Evolutionary conservation across 2,888 invertebrate genomes (phyloP).

Genomic region (Metopia argyrocephala): DNA sequence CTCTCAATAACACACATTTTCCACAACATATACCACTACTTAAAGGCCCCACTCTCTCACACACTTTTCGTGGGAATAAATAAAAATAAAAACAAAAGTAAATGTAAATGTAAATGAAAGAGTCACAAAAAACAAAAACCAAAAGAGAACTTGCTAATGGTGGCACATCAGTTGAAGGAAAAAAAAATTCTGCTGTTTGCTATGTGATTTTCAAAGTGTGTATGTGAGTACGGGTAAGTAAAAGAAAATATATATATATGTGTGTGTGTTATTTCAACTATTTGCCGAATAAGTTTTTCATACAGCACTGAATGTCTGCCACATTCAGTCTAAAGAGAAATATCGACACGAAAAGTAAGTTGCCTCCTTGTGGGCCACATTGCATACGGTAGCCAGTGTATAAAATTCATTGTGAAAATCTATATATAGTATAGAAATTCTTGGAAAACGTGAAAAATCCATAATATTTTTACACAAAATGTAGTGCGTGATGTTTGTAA

Average conservation of each 20-base stretch:
- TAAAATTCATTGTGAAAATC: slow-evolving; percentile 70
- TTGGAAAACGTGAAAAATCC: slow-evolving; percentile 74
- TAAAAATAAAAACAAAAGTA: too few relatives aligned
- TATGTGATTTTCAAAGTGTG: not conserved
- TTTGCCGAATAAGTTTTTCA: slow-evolving; percentile 61
- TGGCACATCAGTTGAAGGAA: not conserved
- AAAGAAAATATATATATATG: too few relatives aligned
- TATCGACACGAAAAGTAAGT: slow-evolving; percentile 78
- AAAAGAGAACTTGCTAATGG: not conserved
- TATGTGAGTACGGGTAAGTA: slow-evolving; percentile 25
- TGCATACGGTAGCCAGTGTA: slow-evolving; percentile 54
- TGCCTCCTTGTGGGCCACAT: slow-evolving; percentile 64
- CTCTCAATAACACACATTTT: not conserved
- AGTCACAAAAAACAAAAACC: not conserved
- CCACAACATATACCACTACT: not conserved
- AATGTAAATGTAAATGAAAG: not conserved
- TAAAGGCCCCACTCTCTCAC: too few relatives aligned
- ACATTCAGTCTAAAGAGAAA: slow-evolving; percentile 76
- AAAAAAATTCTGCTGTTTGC: not conserved
- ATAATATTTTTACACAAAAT: slow-evolving; percentile 64
- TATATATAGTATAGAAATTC: slow-evolving; percentile 68
- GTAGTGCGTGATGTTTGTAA: slow-evolving; percentile 63
- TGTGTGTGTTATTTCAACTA: slow-evolving; percentile 40
- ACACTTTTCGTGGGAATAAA: not conserved
- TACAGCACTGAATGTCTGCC: slow-evolving; percentile 56